Percentiles rank a stretch among this genome's conserved stretches.
Evolutionary conservation across 2,888 invertebrate genomes (phyloP).

Genomic region (Neoaliturus tenellus): DNA sequence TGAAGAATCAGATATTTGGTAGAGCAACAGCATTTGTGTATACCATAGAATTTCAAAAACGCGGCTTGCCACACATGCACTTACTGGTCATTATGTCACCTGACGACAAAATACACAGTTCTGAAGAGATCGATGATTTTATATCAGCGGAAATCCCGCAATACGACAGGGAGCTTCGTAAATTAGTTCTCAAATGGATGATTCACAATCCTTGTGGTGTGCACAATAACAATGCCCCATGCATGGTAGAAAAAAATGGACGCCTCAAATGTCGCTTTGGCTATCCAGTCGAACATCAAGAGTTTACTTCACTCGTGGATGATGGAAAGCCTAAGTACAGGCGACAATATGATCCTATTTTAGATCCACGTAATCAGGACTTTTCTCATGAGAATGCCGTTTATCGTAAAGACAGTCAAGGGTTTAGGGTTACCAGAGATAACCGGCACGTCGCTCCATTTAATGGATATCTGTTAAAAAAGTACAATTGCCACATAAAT

Average conservation of each 20-base stretch:
- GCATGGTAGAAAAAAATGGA: neutral
- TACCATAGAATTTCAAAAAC: neutral
- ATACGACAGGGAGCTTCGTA: neutral
- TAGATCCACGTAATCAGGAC: neutral
- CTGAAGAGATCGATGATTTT: no score
- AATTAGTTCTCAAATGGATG: neutral
- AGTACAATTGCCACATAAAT: conserved; percentile 63
- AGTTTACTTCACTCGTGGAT: neutral
- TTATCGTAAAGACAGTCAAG: neutral
- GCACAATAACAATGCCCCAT: neutral
- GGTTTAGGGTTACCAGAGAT: neutral
- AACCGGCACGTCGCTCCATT: neutral
- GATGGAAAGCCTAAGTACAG: neutral
- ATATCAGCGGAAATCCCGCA: no score
- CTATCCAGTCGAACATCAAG: neutral
- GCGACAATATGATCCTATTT: neutral
- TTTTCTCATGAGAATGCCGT: neutral
- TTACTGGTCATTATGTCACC: neutral
- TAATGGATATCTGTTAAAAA: conserved; percentile 55
- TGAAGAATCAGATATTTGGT: no score
- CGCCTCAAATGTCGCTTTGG: conserved; percentile 23
- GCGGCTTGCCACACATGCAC: neutral
- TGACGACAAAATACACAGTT: neutral
- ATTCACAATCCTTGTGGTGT: conserved; percentile 21
- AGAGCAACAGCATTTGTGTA: no score